phyloP scores from a whole-genome alignment of 2,888 invertebrate species.

The Andrena minutula region DNA sequence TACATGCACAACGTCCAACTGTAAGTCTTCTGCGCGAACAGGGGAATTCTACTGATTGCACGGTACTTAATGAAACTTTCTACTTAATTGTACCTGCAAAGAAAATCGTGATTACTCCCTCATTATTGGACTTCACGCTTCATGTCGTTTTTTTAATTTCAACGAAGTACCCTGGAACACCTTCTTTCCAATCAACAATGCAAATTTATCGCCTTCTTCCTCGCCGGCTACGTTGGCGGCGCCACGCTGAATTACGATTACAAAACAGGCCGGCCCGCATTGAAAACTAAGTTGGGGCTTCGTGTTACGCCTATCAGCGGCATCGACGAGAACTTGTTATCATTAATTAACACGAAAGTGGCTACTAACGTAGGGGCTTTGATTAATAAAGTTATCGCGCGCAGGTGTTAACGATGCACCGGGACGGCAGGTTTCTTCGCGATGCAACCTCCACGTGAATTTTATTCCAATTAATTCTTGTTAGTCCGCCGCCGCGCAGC shows the following conservation, averaged over 20 bases:
- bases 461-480: slow-evolving; percentile 44
- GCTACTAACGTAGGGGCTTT: background rate
- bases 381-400: slow-evolving; percentile 48
- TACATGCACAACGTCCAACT: background rate
- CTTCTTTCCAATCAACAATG: slow-evolving; percentile 33
- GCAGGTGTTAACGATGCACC: background rate
- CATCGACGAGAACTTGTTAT: slow-evolving; percentile 32
- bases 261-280: slow-evolving; percentile 33
- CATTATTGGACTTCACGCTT: slow-evolving; percentile 6
- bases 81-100: background rate
- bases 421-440: slow-evolving; percentile 6
- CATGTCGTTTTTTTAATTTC: slow-evolving; percentile 16
- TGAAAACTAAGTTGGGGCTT: slow-evolving; percentile 27
- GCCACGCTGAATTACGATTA: slow-evolving; percentile 30
- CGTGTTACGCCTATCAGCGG: slow-evolving; percentile 16
- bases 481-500: background rate
- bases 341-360: slow-evolving; percentile 49
- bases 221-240: background rate
- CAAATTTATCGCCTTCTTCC: slow-evolving; percentile 31
- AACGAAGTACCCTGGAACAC: background rate
- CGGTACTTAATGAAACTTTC: background rate
- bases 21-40: background rate
- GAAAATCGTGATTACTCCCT: background rate
- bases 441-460: background rate
- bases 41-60: slow-evolving; percentile 9